A percentile compares a stretch with the other conserved stretches of the same genome.
Evolutionary conservation across 2,888 invertebrate species (phyloP).

Genomic region (Dolichopus griseipennis): DNA sequence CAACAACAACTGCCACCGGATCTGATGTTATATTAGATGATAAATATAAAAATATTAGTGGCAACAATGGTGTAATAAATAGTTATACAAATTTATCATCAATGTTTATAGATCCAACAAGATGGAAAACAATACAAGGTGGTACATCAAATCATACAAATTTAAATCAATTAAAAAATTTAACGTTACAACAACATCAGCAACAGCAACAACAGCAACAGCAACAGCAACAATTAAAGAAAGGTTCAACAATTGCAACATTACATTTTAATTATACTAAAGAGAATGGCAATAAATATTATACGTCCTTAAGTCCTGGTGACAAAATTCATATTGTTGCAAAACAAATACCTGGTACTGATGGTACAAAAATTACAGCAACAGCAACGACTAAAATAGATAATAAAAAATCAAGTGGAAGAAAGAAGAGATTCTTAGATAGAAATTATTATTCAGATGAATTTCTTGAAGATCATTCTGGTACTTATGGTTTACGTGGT

Average conservation of each 20-base stretch:
- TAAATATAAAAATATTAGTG: not conserved
- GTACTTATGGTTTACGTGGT: slow-evolving; percentile 44
- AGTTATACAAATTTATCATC: not conserved
- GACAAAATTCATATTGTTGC: slow-evolving; percentile 7
- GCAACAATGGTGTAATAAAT: not conserved
- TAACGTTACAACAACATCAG: not conserved
- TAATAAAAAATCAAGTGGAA: slow-evolving; percentile 23
- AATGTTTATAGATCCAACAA: not conserved
- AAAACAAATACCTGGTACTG: not conserved
- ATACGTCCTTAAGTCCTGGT: slow-evolving; percentile 8
- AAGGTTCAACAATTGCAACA: not conserved
- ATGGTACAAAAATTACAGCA: not conserved
- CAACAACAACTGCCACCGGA: slow-evolving; percentile 20
- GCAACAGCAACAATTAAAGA: not conserved
- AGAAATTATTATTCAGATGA: not conserved
- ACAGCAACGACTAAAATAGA: not conserved
- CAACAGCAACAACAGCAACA: not conserved
- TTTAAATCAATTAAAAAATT: slow-evolving; percentile 1
- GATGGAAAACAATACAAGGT: not conserved
- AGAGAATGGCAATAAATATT: slow-evolving; percentile 7
- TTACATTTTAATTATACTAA: not conserved
- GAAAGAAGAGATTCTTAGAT: slow-evolving; percentile 27
- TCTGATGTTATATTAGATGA: slow-evolving; percentile 16
- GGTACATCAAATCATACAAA: not conserved
- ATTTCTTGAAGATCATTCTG: slow-evolving; percentile 28